Percentiles rank a stretch among this genome's conserved stretches.
Evolutionary conservation across 92 coral and sea anemone genomes (phyloP).

Genomic region (Palythoa grandiflora): DNA sequence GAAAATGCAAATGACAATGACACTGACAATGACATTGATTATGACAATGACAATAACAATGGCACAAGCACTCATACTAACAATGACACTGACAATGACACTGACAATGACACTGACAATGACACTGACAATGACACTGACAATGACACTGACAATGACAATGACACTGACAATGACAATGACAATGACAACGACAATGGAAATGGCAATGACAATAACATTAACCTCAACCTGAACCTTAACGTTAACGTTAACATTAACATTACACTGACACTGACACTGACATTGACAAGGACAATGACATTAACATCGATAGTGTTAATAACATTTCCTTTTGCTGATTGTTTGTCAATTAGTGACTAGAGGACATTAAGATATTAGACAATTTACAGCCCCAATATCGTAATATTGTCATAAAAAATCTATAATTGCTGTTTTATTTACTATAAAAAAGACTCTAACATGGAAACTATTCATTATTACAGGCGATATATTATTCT

Average conservation of each 20-base stretch:
- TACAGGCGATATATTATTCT: slow-evolving; percentile 67
- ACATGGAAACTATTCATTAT: background rate
- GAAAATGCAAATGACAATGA: too few relatives aligned
- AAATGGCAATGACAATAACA: too few relatives aligned
- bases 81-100: background rate
- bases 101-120: background rate
- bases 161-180: too few relatives aligned
- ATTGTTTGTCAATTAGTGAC: too few relatives aligned
- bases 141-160: background rate
- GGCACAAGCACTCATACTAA: background rate
- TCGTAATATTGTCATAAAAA: too few relatives aligned
- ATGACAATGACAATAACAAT: background rate
- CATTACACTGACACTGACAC: background rate
- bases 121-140: background rate
- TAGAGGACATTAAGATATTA: too few relatives aligned
- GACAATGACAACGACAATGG: too few relatives aligned
- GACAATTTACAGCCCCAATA: too few relatives aligned
- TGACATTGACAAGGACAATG: background rate
- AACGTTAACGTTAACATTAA: too few relatives aligned
- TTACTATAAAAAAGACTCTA: background rate
- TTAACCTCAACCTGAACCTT: too few relatives aligned
- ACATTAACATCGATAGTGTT: too few relatives aligned
- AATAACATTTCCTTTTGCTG: too few relatives aligned
- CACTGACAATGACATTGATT: background rate
- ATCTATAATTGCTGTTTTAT: background rate